Evolutionary conservation across 2,797 vertebrate species (phyloP), one percentile per base, ranked within the genome.

Genomic region (Linurgus olivaceus): DNA sequence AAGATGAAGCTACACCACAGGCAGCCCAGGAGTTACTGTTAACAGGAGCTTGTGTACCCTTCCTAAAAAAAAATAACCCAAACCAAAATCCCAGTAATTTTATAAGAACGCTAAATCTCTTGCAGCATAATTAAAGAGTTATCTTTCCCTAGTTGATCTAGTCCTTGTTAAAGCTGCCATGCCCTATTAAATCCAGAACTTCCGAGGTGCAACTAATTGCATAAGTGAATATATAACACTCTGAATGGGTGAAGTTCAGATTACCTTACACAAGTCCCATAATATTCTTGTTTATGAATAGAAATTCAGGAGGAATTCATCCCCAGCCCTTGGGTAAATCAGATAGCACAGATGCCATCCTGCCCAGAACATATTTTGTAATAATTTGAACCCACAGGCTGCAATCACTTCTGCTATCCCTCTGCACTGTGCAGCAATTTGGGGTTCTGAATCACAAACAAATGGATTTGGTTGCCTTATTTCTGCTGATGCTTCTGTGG

Each of bases 391-490:
- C 31, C 38, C 13, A 7, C n/a, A 86, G 58, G n/a, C 51, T 85
- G 67, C 71, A 83, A 73, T 68, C 66, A 67, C 47, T 85, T 65
- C 51, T 66, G 38, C 76, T 52, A 3, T 70, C 33, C n/a, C 52
- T 82, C 51, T 31, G 45, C 47, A 62, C 50, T 37, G 67, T 62
- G 62, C 55, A 65, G 65, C 84, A 71, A 58, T 68, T 47, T 73
- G 42, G 65, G 68, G 68, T 85, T 95, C 93, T 91, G 68, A 95
- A 95, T 90, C 78, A 86, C 61, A 92, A 11, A 10, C 1, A 1
- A 75, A 73, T 28, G 78, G 89, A 95, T 93, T 84, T 88, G 72
- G 74, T 78, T 81, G 87, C 80, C 88, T 94, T 91, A 79, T 38
- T 76, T 82, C 67, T 76, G 63, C 61, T 89, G 78, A 86, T 14